Evolutionary conservation across 2,113 vertebrate species (phyloP).

Genomic region (Sceloporus tristichus): DNA sequence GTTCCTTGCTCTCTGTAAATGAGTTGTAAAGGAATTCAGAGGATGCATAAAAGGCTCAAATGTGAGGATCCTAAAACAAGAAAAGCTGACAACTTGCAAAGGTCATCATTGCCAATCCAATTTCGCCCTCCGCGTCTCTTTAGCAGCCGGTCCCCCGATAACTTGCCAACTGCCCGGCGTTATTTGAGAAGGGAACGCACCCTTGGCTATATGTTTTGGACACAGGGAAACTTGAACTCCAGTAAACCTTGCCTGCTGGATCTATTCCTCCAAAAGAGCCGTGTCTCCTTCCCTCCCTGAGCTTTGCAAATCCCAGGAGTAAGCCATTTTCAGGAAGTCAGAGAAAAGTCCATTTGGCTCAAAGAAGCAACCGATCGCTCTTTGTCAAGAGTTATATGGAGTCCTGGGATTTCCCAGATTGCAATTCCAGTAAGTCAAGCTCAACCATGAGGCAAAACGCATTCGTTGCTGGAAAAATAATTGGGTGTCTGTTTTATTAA

Average conservation of each 20-base stretch:
- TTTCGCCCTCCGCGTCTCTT: no score
- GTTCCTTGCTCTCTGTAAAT: no score
- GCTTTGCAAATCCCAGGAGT: not conserved
- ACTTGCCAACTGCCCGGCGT: not conserved
- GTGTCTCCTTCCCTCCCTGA: not conserved
- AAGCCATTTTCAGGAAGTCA: not conserved
- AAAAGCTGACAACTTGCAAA: not conserved
- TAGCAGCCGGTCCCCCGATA: no score
- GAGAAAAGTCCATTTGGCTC: not conserved
- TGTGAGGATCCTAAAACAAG: no score
- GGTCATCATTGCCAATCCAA: not conserved
- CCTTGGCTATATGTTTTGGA: not conserved
- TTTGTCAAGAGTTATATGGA: no score
- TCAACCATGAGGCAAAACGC: not conserved
- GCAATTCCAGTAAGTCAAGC: not conserved
- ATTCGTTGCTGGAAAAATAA: no score
- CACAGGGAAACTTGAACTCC: not conserved
- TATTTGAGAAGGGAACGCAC: not conserved
- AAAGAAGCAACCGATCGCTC: no score
- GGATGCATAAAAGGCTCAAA: not conserved
- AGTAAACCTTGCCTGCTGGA: not conserved
- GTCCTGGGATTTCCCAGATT: not conserved
- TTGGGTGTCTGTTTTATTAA: not conserved
- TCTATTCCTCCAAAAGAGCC: not conserved
- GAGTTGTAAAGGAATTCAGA: not conserved